A percentile compares a stretch with the other conserved stretches of the same genome.
Evolutionary conservation across 2,888 invertebrate genomes (phyloP).

Genomic region (Protodeltote pygarga): DNA sequence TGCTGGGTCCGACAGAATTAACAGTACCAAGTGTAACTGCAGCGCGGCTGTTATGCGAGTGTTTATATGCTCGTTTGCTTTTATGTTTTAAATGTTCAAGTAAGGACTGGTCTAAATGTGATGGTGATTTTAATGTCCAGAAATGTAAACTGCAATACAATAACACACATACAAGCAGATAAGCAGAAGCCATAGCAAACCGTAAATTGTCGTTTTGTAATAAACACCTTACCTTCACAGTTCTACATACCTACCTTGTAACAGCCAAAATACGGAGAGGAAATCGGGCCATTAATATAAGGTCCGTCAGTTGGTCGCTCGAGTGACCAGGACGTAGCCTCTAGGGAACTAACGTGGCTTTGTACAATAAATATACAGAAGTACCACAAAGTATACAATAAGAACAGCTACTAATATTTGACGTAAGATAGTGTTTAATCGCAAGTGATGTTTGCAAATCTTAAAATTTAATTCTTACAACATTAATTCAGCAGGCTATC

Average conservation of each 20-base stretch:
- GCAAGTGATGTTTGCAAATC: too few species aligned
- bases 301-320: conserved; percentile 5
- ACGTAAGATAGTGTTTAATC: too few species aligned
- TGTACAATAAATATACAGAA: too few species aligned
- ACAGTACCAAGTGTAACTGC: too few species aligned
- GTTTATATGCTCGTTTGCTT: not conserved
- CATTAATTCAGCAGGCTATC: too few species aligned
- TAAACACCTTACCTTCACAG: not conserved
- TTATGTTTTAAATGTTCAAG: too few species aligned
- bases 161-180: too few species aligned
- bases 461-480: too few species aligned
- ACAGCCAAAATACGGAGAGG: not conserved
- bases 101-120: not conserved
- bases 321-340: conserved; percentile 20
- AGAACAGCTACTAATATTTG: not conserved
- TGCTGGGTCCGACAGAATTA: too few species aligned
- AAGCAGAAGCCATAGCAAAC: too few species aligned
- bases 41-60: not conserved
- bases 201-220: too few species aligned
- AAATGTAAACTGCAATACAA: not conserved
- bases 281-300: conserved; percentile 14
- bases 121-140: not conserved
- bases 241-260: not conserved
- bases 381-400: not conserved
- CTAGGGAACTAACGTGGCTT: not conserved